Conservation (phyloP, 2,797 vertebrate species). For the Spondyliosoma cantharus region DNA sequence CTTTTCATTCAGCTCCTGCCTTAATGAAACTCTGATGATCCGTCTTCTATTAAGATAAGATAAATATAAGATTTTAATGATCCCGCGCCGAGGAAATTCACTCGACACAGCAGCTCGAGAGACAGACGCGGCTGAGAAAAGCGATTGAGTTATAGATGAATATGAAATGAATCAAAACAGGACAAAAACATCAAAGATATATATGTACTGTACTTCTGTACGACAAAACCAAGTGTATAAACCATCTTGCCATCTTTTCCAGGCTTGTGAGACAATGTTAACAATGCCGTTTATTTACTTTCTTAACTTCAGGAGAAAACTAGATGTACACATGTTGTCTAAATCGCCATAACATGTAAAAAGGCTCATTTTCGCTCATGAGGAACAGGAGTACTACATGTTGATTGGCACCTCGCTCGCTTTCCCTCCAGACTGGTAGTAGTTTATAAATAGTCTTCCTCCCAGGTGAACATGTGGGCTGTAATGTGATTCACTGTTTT, state of each 20-base stretch:
- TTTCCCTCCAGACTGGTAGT: background rate
- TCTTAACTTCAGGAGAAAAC: background rate
- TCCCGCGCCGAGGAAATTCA: no score
- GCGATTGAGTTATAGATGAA: no score
- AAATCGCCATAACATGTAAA: background rate
- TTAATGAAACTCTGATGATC: no score
- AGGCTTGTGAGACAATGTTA: background rate
- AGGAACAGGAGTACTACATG: background rate
- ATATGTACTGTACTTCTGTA: no score
- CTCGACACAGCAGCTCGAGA: no score
- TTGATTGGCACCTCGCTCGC: background rate
- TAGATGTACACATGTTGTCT: background rate
- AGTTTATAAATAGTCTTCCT: constrained; percentile 1
- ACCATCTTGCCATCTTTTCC: background rate
- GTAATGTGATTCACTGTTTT: constrained; percentile 46
- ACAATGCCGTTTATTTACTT: background rate
- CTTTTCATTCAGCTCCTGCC: no score
- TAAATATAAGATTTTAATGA: no score
- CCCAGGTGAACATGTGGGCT: constrained; percentile 25
- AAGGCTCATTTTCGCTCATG: background rate
- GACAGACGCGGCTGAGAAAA: no score
- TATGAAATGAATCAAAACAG: no score
- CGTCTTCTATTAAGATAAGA: no score
- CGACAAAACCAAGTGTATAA: no score
- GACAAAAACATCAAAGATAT: no score